Percentiles rank a stretch among this genome's conserved stretches.
Conservation (phyloP, 2,113 vertebrate genomes). For the Scolopax mira region DNA sequence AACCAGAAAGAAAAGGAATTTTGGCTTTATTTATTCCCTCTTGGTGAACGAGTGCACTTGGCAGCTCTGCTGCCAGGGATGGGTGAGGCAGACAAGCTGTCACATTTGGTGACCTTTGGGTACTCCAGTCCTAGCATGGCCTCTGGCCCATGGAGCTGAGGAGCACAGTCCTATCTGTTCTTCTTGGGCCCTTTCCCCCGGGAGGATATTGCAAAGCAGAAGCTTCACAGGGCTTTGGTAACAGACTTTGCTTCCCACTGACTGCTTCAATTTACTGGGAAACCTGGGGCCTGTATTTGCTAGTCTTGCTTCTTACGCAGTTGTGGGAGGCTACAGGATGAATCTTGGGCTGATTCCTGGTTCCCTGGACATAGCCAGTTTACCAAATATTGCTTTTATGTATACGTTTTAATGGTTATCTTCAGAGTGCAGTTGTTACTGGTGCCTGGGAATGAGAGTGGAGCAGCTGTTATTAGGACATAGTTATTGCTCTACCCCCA, state of each 20-base stretch:
- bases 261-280: neutral
- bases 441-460: neutral
- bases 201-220: neutral
- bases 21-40: neutral
- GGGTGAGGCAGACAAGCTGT: neutral
- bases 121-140: neutral
- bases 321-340: neutral
- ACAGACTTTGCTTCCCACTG: neutral
- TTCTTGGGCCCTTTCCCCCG: neutral
- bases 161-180: neutral
- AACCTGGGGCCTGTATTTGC: too few relatives aligned
- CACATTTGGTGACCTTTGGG: neutral
- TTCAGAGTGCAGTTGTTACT: neutral
- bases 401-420: neutral
- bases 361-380: neutral
- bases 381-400: rapidly evolving
- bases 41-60: neutral
- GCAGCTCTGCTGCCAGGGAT: neutral
- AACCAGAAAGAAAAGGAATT: neutral
- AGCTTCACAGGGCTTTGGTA: neutral
- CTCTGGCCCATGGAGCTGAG: neutral
- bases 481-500: neutral
- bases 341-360: neutral
- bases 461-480: neutral
- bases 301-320: neutral